Evolutionary conservation across 2,113 vertebrate genomes (phyloP), one percentile per base, ranked within the genome.

Genomic region (Okapia johnstoni): DNA sequence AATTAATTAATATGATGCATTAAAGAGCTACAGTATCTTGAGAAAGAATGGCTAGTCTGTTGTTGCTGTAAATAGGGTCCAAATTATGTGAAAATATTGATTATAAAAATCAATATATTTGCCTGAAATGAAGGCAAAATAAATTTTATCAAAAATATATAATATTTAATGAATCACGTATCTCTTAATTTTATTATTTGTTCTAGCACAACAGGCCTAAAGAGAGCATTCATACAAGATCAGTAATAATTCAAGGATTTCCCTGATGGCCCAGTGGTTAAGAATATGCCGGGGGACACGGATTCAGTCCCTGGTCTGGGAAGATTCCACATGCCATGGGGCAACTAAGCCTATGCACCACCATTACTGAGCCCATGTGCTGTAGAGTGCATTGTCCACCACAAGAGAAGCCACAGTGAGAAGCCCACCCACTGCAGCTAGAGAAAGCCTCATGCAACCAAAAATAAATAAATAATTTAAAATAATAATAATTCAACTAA

Each of bases 1-100:
- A 94, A 81, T 96, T 96, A 94, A 98, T 93, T 96, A 94, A 98
- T 93, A 83, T 16, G 58, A 97, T 40, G 26, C n/a, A 33, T 63
- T 52, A 83, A 91, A 96, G 66, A 94, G 46, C 43, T 81, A 58
- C 28, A 55, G 2, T 90, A 14, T 77, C 58, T 50, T 55, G 66
- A 94, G 58, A 93, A 96, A 97, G 76, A 96, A 79, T 93, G 40
- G 50, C 58, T 92, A 84, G 87, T 58, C 63, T 90, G 17, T 93
- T 66, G 92, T 33, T 89, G 73, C 57, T 92, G 13, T 48, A 94
- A 92, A 87, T 58, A 76, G 48, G 58, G 48, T 6, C 5, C 40
- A 84, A 88, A 93, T 90, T 77, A 70, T 76, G 15, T 73, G 9
- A 70, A 96, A 92, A 95, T 90, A 85, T 90, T 73, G n/a, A 73